These are phyloP conservation scores for Notodonta ziczac DNA, from an alignment of 2,888 invertebrate species.

Conservation along the genomic window DNA sequence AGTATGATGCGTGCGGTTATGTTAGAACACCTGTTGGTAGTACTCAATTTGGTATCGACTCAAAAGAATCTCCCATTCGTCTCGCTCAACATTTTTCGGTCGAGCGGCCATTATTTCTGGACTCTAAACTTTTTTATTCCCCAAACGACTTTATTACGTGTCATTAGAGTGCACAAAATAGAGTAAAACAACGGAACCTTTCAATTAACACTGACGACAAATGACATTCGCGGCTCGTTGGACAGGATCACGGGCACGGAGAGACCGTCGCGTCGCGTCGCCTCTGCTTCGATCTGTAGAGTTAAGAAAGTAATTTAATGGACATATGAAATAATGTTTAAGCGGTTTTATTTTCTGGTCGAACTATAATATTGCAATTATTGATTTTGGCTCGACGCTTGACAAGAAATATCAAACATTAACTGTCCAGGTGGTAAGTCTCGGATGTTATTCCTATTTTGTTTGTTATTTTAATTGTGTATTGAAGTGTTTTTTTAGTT, in stretches of 20 bases:
- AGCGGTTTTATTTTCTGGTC: no score
- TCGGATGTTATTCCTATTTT: no score
- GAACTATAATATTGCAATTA: no score
- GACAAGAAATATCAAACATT: no score
- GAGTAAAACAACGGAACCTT: conserved; percentile 45
- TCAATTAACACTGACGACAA: conserved; percentile 55
- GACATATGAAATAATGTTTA: background rate
- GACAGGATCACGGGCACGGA: conserved; percentile 39
- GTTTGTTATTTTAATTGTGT: no score
- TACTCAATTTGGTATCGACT: conserved; percentile 26
- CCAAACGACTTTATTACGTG: conserved; percentile 46
- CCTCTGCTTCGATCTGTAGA: conserved; percentile 24
- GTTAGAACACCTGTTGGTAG: conserved; percentile 29
- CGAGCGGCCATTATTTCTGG: conserved; percentile 38
- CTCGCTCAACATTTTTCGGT: conserved; percentile 26
- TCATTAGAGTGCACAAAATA: conserved; percentile 38
- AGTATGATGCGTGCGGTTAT: background rate
- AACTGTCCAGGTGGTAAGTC: no score
- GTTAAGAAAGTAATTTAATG: conserved; percentile 23
- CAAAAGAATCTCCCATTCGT: conserved; percentile 34
- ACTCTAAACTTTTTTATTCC: conserved; percentile 39
- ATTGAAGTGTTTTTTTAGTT: no score
- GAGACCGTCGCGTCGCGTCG: conserved; percentile 22
- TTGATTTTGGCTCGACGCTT: no score
- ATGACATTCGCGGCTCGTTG: conserved; percentile 56